Base-by-base conservation (phyloP, 2,113 vertebrate genomes). In the Psettodes erumei region DNA sequence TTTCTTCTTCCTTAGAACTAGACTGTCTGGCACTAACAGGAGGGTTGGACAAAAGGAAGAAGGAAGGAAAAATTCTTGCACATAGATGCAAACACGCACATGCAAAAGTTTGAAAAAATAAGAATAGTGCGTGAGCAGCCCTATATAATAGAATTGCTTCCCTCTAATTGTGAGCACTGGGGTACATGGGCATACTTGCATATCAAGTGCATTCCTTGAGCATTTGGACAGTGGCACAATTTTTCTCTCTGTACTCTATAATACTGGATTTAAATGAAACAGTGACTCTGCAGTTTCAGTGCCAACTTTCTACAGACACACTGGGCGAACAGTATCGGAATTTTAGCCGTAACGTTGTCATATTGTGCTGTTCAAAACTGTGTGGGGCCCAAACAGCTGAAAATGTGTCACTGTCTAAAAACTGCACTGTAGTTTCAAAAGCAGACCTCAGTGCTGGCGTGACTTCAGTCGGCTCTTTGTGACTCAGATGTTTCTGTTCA, bases 401-500 rank as follows among this genome's bases (percentile, higher is more conserved):
- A 75, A 45, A 70, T 53, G 47, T 61, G 54, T 67, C 65, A 67
- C 59, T 6, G 51, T 75, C 55, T 54, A 68, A 75, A 86, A 74
- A 55, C 64, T 43, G 68, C 42, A 27, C 50, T 58, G 53, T 40
- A 68, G 51, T 66, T 65, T 59, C 43, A 77, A 79, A 59, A 69
- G 45, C 64, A 81, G 75, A 64, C 64, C 67, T 84, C 62, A 40
- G 61, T n/a, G 33, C 59, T 89, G 88, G 83, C 85, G 55, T 32
- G 70, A 79, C 78, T 79, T 86, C 86, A 79, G 70, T 78, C 30
- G 2, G 27, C 10, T 61, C 48, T 81, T 56, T 67, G 76, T 62
- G 79, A 75, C 54, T 85, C 64, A 64, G 64, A 82, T 81, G 53
- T 75, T 77, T 45, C 62, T 60, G 42, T 47, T 55, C 67, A 77